Percentiles rank a stretch among this genome's conserved stretches.
phyloP scores from a whole-genome alignment of 1,140 invertebrate genomes.

The Caenorhabditis briggsae region DNA sequence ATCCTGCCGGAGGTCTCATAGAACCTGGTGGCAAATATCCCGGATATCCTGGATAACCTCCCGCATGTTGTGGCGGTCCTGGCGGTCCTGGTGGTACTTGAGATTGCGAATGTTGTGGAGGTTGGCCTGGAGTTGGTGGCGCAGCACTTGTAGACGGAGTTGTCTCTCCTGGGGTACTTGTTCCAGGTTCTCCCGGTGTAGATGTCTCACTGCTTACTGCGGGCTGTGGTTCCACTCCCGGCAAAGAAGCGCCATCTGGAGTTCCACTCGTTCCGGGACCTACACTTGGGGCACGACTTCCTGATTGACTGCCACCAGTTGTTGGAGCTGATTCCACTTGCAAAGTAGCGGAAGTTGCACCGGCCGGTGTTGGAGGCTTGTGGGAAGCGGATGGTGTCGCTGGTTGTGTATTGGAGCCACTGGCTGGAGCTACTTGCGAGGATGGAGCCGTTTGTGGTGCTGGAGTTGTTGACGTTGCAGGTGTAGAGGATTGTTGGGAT shows the following conservation, averaged over 20 bases:
- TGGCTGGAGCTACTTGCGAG: constrained; percentile 27
- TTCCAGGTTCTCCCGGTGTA: constrained; percentile 10
- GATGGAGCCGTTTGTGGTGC: constrained; percentile 24
- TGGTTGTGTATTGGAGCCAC: constrained; percentile 62
- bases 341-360: constrained; percentile 1
- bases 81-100: background rate
- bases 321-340: constrained; percentile 14
- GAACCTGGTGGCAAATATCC: constrained; percentile 46
- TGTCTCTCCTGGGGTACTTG: constrained; percentile 15
- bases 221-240: background rate
- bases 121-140: background rate
- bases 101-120: background rate
- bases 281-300: constrained; percentile 56
- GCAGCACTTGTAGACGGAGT: constrained; percentile 44
- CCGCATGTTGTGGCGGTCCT: constrained; percentile 41
- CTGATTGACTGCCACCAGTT: constrained; percentile 37
- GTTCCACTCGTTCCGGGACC: constrained; percentile 51
- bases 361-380: constrained; percentile 45
- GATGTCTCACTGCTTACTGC: constrained; percentile 32
- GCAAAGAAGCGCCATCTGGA: constrained; percentile 41
- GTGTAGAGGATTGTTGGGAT: constrained; percentile 36
- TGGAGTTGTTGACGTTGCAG: constrained; percentile 19
- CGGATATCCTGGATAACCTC: constrained; percentile 25
- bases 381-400: constrained; percentile 59
- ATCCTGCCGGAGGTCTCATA: constrained; percentile 26